Percentiles rank a stretch among this genome's conserved stretches.
These are phyloP conservation scores for Gobio occitaniae DNA, from an alignment of 2,797 vertebrate genomes.

Conservation along the genomic window DNA sequence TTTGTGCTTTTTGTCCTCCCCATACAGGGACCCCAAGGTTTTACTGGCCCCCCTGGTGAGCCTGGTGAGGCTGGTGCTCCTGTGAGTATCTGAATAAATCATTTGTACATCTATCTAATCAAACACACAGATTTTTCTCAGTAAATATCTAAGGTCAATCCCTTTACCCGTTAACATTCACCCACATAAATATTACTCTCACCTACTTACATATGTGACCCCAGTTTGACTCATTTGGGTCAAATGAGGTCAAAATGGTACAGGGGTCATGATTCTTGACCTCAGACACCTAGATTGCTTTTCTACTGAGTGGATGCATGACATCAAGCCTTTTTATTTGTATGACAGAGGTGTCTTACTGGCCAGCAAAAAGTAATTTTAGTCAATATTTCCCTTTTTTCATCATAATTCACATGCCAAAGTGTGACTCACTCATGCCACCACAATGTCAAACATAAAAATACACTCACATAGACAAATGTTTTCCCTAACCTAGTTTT, in stretches of 20 bases:
- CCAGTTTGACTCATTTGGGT: background rate
- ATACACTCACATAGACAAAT: conserved; percentile 12
- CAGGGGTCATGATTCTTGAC: background rate
- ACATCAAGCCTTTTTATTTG: background rate
- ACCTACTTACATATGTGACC: background rate
- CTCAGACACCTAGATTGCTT: background rate
- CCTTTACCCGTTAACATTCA: background rate
- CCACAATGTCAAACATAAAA: background rate
- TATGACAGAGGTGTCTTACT: background rate
- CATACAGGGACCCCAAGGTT: conserved; percentile 94
- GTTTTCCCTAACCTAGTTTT: conserved; percentile 29
- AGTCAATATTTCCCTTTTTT: background rate
- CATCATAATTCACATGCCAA: background rate
- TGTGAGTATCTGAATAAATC: conserved; percentile 82
- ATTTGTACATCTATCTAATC: background rate
- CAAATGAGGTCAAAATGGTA: conserved; percentile 43
- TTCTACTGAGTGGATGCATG: background rate
- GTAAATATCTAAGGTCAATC: background rate
- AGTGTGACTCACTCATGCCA: conserved; percentile 13
- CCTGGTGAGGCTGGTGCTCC: conserved; percentile 91
- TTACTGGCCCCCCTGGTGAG: conserved; percentile 96
- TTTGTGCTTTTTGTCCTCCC: conserved; percentile 39
- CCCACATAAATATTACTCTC: background rate
- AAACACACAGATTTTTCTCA: conserved; percentile 1
- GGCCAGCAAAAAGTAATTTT: background rate